Evolutionary conservation across 1,140 invertebrate species (phyloP), one percentile per base, ranked within the genome.

Genomic region (Lepidurus arcticus): DNA sequence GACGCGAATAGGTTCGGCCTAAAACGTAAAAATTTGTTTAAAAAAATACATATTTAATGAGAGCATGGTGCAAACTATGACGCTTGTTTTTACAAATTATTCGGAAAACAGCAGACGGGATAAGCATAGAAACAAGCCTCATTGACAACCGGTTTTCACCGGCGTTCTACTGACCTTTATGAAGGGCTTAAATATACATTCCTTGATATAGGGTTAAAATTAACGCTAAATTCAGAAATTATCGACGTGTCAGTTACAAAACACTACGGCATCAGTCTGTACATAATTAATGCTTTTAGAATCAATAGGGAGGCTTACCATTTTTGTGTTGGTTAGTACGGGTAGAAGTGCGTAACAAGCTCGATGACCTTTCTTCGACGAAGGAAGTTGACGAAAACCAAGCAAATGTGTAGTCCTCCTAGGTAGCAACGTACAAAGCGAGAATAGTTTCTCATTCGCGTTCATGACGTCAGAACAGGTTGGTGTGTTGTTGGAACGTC

Each of bases 1-100:
- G 80, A 99, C 96, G 87, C 91, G 91, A 82, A 98, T 92, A 84
- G 94, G 92, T 87, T 92, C 90, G 81, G 88, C 85, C 92, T 93
- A 84, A 10, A 26, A 81, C 44, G 44, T 53, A 76, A 86, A 86
- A 83, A 81, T 73, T 47, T 2, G 75, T 74, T 80, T n/a, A n/a
- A 75, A 42, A 75, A 79, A 9, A 24, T 73, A 74, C 47, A 65
- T 81, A 78, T 16, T 77, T 43, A 74, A 80, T 76, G n/a, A 16
- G 2, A 34, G 53, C 21, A 77, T 44, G 42, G 16, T 16, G 34
- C 44, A 16, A 47, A 53, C n/a, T 10, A 42, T 44, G 76, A 34
- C 34, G 42, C 16, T 10, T 1, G 8, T 13, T 53, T 53, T 1
- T 47, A 21, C 21, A 13, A 65, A 65, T 65, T 34, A 34, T 34